Evolutionary conservation across 2,888 invertebrate genomes (phyloP).

Genomic region (Oligia strigilis): DNA sequence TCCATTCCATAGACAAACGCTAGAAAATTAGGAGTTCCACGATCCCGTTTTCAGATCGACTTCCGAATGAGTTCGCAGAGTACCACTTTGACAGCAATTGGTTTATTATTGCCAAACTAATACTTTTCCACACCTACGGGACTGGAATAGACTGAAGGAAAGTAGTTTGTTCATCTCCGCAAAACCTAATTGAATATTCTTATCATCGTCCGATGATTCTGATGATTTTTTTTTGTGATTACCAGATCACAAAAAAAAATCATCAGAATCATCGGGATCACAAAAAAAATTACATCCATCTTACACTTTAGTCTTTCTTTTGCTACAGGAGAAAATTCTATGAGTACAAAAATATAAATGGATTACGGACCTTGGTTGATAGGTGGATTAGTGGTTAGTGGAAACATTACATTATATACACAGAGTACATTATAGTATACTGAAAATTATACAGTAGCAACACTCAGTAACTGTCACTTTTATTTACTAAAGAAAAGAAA

Average conservation of each 20-base stretch:
- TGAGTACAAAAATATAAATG: not conserved
- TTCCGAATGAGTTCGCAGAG: not conserved
- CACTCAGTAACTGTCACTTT: not conserved
- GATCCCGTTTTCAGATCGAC: not conserved
- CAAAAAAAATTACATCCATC: not conserved
- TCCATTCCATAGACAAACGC: conserved; percentile 28
- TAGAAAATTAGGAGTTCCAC: not conserved
- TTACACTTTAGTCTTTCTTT: not conserved
- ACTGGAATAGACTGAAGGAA: not conserved
- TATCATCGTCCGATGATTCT: too few relatives aligned
- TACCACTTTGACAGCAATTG: conserved; percentile 1
- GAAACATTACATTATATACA: not conserved
- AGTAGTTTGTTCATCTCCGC: not conserved
- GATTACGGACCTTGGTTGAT: too few relatives aligned
- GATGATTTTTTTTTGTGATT: too few relatives aligned
- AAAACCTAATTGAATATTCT: not conserved
- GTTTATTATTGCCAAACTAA: conserved; percentile 1
- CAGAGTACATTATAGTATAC: too few relatives aligned
- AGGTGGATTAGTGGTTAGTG: too few relatives aligned
- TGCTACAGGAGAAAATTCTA: not conserved
- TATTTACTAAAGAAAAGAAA: not conserved
- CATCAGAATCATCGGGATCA: not conserved
- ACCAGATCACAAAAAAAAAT: too few relatives aligned
- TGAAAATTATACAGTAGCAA: too few relatives aligned
- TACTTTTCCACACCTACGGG: not conserved